These are phyloP conservation scores for Carcharodon carcharias DNA, from an alignment of 2,797 vertebrate genomes.

Conservation along the genomic window DNA sequence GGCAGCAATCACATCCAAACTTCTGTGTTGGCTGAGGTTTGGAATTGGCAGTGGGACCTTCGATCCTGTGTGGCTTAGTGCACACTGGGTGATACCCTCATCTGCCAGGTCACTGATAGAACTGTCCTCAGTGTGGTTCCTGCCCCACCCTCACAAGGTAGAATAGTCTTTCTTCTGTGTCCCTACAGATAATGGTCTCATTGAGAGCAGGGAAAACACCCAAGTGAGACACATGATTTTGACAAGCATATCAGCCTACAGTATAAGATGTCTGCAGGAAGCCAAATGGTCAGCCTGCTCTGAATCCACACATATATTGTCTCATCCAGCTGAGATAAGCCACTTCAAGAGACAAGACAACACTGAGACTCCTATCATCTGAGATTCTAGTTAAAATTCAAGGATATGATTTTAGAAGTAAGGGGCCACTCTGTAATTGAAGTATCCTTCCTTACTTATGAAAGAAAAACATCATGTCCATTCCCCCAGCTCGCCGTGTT, in stretches of 20 bases:
- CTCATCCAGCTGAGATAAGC: conserved; percentile 12
- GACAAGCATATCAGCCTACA: background rate
- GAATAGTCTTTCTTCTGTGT: background rate
- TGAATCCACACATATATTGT: background rate
- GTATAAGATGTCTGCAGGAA: background rate
- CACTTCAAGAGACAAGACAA: conserved; percentile 2
- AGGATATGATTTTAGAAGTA: background rate
- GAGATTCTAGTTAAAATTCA: background rate
- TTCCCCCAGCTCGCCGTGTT: background rate
- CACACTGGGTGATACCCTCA: background rate
- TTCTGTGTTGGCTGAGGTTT: background rate
- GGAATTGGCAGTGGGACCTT: background rate
- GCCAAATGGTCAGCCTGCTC: background rate
- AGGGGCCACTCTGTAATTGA: background rate
- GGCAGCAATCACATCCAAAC: background rate
- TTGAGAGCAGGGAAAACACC: background rate
- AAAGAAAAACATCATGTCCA: background rate
- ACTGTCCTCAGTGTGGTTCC: background rate
- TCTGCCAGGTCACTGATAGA: background rate
- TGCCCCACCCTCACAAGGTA: background rate
- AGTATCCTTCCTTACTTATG: conserved; percentile 8
- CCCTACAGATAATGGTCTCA: background rate
- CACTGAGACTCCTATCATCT: background rate
- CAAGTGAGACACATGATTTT: background rate
- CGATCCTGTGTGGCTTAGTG: background rate